Evolutionary conservation across 2,888 invertebrate genomes (phyloP).

Genomic region (Noctua fimbriata): DNA sequence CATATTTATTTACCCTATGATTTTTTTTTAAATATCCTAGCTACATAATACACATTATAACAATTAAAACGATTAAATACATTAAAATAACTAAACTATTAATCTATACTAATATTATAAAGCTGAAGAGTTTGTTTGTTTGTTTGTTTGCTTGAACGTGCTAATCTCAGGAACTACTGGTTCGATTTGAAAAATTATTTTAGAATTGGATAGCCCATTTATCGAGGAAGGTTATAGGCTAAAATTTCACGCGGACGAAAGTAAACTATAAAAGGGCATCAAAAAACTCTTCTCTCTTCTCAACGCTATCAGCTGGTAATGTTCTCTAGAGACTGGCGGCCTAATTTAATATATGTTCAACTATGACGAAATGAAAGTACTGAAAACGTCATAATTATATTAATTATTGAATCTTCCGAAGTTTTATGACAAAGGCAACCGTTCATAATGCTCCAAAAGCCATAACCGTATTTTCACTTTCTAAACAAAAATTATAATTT

Average conservation of each 20-base stretch:
- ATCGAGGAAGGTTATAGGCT: too few relatives aligned
- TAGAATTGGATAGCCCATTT: too few relatives aligned
- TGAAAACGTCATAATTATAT: not conserved
- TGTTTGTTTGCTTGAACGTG: too few relatives aligned
- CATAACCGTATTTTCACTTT: constrained; percentile 27
- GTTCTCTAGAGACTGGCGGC: not conserved
- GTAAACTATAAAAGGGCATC: not conserved
- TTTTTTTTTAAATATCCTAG: not conserved
- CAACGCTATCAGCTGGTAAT: not conserved
- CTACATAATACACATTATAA: not conserved
- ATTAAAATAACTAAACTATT: not conserved
- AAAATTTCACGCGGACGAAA: too few relatives aligned
- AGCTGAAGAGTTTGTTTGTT: too few relatives aligned
- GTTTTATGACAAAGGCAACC: constrained; percentile 9
- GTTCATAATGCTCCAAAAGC: constrained; percentile 10
- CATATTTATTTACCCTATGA: not conserved
- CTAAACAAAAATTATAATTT: constrained; percentile 44
- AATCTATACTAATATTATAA: too few relatives aligned
- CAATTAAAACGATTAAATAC: not conserved
- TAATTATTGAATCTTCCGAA: not conserved
- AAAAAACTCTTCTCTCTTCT: not conserved
- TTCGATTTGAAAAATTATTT: too few relatives aligned
- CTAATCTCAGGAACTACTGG: too few relatives aligned
- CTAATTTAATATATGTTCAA: not conserved
- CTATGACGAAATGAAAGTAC: not conserved